These are phyloP conservation scores for Zootoca vivipara DNA, from an alignment of 2,113 vertebrate genomes.

Conservation along the genomic window DNA sequence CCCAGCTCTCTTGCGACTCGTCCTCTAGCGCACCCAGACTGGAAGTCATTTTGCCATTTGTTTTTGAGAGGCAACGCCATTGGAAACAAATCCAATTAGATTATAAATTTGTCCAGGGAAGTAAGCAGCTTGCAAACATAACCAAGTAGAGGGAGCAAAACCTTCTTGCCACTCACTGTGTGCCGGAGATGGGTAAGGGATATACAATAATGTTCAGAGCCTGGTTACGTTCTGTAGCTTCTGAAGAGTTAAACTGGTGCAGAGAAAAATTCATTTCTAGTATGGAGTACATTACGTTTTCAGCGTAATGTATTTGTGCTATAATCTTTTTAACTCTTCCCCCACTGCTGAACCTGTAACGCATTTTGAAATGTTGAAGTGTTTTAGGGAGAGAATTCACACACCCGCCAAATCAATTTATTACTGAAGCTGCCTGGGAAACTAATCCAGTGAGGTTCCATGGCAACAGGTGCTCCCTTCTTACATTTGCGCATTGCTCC, in stretches of 20 bases:
- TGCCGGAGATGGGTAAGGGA: background rate
- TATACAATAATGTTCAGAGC: background rate
- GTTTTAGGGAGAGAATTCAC: background rate
- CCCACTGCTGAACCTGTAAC: background rate
- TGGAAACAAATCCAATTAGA: background rate
- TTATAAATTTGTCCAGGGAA: background rate
- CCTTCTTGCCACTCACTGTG: background rate
- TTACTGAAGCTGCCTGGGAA: constrained; percentile 50
- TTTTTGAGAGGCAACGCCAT: no score
- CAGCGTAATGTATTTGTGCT: constrained; percentile 6
- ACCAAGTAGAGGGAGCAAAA: background rate
- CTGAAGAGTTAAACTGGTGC: constrained; percentile 1
- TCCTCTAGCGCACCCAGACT: no score
- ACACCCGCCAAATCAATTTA: constrained; percentile 41
- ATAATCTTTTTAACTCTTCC: background rate
- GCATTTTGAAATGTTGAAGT: constrained; percentile 12
- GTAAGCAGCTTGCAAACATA: background rate
- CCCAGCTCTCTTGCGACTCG: no score
- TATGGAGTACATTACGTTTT: background rate
- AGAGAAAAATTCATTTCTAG: constrained; percentile 11
- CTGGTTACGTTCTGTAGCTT: background rate
- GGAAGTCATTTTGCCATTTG: background rate
- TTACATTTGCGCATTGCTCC: constrained; percentile 25
- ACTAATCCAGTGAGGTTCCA: constrained; percentile 64
- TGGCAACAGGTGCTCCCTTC: constrained; percentile 69